phyloP scores from a whole-genome alignment of 2,888 invertebrate genomes.

The Tanypteryx hageni region DNA sequence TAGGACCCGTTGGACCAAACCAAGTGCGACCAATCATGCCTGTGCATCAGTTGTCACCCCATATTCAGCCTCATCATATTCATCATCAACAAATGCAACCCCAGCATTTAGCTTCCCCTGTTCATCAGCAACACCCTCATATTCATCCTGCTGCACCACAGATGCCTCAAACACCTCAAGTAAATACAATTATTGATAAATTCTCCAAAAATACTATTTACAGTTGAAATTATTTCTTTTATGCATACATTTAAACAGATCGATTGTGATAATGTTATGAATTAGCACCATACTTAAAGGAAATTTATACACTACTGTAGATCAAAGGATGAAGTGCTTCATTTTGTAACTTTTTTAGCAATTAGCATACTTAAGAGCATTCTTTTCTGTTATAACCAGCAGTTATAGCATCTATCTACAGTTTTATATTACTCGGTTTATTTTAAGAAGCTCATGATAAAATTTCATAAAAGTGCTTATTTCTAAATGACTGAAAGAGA shows the following conservation, averaged over 20 bases:
- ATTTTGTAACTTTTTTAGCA: too few species aligned
- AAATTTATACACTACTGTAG: too few species aligned
- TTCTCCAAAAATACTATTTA: too few species aligned
- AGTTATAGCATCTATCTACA: too few species aligned
- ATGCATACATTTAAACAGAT: too few species aligned
- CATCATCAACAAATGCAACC: conserved; percentile 67
- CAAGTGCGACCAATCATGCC: conserved; percentile 67
- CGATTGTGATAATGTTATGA: too few species aligned
- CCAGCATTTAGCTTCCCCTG: conserved; percentile 70
- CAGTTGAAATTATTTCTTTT: too few species aligned
- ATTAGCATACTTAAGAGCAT: too few species aligned
- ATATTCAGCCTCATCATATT: conserved; percentile 65
- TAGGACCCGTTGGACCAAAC: conserved; percentile 47
- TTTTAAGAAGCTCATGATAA: not conserved
- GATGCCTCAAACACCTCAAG: conserved; percentile 74
- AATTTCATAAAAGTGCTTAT: not conserved
- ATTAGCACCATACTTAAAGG: too few species aligned
- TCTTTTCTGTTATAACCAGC: too few species aligned
- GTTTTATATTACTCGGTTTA: not conserved
- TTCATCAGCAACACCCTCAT: conserved; percentile 72
- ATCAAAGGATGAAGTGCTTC: too few species aligned
- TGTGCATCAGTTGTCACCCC: conserved; percentile 65
- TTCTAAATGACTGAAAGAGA: too few species aligned
- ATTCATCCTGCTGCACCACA: conserved; percentile 72
- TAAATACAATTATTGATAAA: conserved; percentile 66